These are phyloP conservation scores for Pipa parva DNA, from an alignment of 2,113 vertebrate genomes.

Conservation along the genomic window DNA sequence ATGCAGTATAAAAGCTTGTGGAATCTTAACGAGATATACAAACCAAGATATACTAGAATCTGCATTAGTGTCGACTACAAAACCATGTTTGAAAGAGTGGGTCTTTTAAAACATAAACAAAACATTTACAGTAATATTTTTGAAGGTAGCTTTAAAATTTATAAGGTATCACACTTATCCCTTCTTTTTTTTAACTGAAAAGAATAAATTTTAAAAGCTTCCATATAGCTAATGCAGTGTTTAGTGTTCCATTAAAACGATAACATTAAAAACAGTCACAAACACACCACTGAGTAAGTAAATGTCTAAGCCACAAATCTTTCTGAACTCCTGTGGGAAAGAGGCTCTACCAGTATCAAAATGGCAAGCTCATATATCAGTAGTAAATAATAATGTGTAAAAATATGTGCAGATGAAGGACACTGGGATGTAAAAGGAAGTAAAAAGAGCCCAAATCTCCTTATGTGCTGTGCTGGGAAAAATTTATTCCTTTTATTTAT, in stretches of 20 bases:
- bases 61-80: slow-evolving; percentile 50
- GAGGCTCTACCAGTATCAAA: slow-evolving; percentile 47
- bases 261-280: slow-evolving; percentile 54
- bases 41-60: slow-evolving; percentile 50
- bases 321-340: slow-evolving; percentile 50
- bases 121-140: slow-evolving; percentile 57
- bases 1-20: slow-evolving; percentile 51
- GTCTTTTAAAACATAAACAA: slow-evolving; percentile 43
- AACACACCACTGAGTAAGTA: slow-evolving; percentile 55
- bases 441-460: background rate
- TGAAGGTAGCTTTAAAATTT: slow-evolving; percentile 58
- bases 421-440: slow-evolving; percentile 3
- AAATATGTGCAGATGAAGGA: slow-evolving; percentile 48
- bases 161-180: slow-evolving; percentile 48
- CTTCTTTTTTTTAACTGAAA: slow-evolving; percentile 44
- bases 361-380: slow-evolving; percentile 54
- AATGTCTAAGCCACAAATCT: slow-evolving; percentile 56
- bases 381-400: slow-evolving; percentile 53
- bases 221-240: slow-evolving; percentile 57
- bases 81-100: slow-evolving; percentile 42
- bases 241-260: slow-evolving; percentile 58
- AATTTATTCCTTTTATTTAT: background rate
- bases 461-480: slow-evolving; percentile 11
- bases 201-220: slow-evolving; percentile 51
- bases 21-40: slow-evolving; percentile 42